Base-by-base conservation (phyloP, 2,113 vertebrate species). In the Gambusia affinis region DNA sequence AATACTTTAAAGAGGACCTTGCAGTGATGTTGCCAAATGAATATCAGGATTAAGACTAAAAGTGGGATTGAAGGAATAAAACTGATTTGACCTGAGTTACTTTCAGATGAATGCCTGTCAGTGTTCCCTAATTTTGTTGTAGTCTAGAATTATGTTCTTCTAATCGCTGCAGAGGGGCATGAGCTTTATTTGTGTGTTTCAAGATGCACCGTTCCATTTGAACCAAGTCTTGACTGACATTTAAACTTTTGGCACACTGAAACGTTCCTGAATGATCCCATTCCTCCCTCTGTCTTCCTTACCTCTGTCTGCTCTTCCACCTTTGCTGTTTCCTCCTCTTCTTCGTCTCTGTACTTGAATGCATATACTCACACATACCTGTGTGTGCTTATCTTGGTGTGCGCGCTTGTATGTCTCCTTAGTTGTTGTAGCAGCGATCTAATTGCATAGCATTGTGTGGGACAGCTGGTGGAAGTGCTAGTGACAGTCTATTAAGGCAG, bases 401-500 rank as follows among this genome's bases (percentile, higher is more conserved):
- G 22, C 12, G 27, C 60, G 67, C 22, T 10, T 83, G 78, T 80
- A 84, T 80, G 82, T 87, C 73, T 87, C 76, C 73, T 79, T 77
- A 84, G 83, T 82, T 89, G 88, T 85, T 88, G 87, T 83, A 85
- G 89, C 85, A 84, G 82, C 79, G 84, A 84, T 89, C 92, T 93
- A 91, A 93, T 91, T 92, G 92, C 91, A 85, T 91, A 84, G 89
- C 92, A 78, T 73, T 77, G 86, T 88, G 84, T 80, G 75, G 91
- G 92, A 93, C 92, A 92, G 88, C 85, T 88, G 84, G 82, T 86
- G 88, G 87, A 92, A 92, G 90, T 91, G 88, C 83, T 87, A 90
- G 89, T 93, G 92, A 93, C 92, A 93, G 90, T 93, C 92, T 92
- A 92, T 93, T 93, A 93, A 86, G 90, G 91, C 86, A 91, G 92